Evolutionary conservation across 2,888 invertebrate species (phyloP), one percentile per base, ranked within the genome.

Genomic region (Megastigmus dorsalis): DNA sequence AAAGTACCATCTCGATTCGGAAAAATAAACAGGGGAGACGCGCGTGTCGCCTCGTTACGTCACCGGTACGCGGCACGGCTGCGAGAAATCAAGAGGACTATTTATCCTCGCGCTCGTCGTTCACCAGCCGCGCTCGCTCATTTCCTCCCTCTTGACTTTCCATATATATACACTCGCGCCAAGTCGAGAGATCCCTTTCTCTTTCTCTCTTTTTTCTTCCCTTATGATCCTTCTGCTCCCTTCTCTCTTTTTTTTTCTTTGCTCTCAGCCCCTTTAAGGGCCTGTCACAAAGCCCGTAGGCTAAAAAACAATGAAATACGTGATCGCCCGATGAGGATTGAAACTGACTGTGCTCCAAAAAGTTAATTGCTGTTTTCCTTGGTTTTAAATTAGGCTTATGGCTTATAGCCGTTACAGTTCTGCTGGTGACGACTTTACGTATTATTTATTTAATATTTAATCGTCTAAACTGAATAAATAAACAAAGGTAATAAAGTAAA

Each of bases 131-230:
- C 41, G 13, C 26, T 54, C 66, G 26, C 55, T 55, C 72, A 74
- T 78, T 78, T 77, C 75, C 67, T 74, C 75, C 77, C 77, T 60
- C 63, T 54, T 55, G 41, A 63, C 30, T 69, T n/a, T 36, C 36
- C 15, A n/a, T n/a, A n/a, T n/a, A n/a, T n/a, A n/a, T 43, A 30
- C 74, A 69, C 68, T n/a, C 74, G 76, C 69, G 73, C 71, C 76
- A 70, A 69, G 73, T 71, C 57, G 15, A 59, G 69, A 5, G 20
- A n/a, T n/a, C 5, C 28, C 30, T 57, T 55, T 50, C 55, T 55
- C 41, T 23, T 33, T 28, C 18, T 28, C 18, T 54, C 9, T 18
- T 33, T 33, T 41, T 26, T 43, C 28, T 26, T 10, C 45, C n/a
- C n/a, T n/a, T n/a, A n/a, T n/a, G n/a, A 45, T 36, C 38, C 20